Conservation (phyloP, 2,888 invertebrate genomes). For the Hyposoter didymator region DNA sequence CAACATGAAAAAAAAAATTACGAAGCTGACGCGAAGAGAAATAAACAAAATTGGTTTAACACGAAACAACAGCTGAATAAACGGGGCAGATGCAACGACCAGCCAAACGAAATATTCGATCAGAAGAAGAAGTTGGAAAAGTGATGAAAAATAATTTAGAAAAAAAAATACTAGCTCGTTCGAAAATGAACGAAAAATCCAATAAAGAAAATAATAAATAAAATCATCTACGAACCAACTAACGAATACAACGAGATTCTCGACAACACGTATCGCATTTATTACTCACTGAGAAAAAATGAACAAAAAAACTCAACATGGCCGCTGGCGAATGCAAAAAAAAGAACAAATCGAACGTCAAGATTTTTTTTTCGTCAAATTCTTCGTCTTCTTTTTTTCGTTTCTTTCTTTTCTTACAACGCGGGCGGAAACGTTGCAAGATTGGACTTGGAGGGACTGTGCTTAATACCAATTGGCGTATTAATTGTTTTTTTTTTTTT, state of each 20-base stretch:
- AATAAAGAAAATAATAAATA: constrained; percentile 44
- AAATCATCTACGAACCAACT: constrained; percentile 71
- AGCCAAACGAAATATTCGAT: constrained; percentile 45
- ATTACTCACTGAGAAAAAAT: constrained; percentile 54
- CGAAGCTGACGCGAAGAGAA: constrained; percentile 34
- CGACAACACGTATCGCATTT: constrained; percentile 66
- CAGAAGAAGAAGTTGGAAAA: constrained; percentile 51
- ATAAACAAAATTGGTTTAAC: constrained; percentile 32
- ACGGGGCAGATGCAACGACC: constrained; percentile 35
- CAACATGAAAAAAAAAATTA: constrained; percentile 17
- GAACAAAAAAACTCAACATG: constrained; percentile 73
- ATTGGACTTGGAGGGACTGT: constrained; percentile 67
- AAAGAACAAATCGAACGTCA: constrained; percentile 27
- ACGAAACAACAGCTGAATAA: constrained; percentile 55
- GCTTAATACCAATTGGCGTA: constrained; percentile 67
- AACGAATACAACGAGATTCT: constrained; percentile 76
- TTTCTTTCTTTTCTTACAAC: constrained; percentile 62
- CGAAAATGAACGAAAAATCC: constrained; percentile 39
- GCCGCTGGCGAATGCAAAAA: constrained; percentile 72
- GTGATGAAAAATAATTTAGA: constrained; percentile 52
- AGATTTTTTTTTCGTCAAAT: constrained; percentile 27
- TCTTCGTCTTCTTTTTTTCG: constrained; percentile 42
- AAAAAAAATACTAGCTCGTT: constrained; percentile 43
- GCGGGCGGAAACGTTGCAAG: constrained; percentile 66
- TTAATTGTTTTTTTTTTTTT: constrained; percentile 58